Base-by-base conservation (phyloP, 1,140 invertebrate genomes). In the Bombus pascuorum region DNA sequence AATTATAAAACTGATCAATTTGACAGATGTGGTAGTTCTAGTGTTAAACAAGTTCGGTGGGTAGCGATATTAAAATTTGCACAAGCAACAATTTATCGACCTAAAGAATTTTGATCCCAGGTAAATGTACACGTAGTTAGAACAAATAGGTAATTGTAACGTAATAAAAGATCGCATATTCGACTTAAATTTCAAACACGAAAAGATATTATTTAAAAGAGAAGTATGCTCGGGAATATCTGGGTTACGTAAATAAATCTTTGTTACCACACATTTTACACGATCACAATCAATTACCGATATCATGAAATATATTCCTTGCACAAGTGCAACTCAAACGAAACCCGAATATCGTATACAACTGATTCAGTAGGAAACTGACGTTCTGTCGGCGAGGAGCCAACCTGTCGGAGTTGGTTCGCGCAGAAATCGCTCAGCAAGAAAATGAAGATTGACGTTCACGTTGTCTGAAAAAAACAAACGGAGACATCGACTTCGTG, bases 391-490 rank as follows among this genome's bases (percentile, higher is more conserved):
- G 71, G n/a, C 47, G 47, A 42, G 39, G 22, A 32, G n/a, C 47
- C 47, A 75, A 57, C 25, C 32, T 37, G 47, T 57, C 25, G 13
- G 32, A 34, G 32, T 32, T 4, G 47, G 22, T 28, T 8, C 65
- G 22, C 8, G 32, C 25, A 34, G 25, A 80, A 71, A 57, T 71
- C 44, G 32, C 2, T 71, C 32, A 44, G 6, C 34, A 44, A 22
- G 59, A 37, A 75, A 75, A 47, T 59, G 81, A 66, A 13, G 32
- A 74, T 66, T 25, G 72, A 83, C 42, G 42, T 53, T 32, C 32
- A 62, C 53, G 28, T 79, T 57, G 62, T 6, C 2, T 6, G 25
- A 57, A 53, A 53, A 25, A 57, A 15, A 81, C 0, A 44, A 59
- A 76, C 18, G 37, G 25, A 47, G 13, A 59, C 39, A 44, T 22